These are phyloP conservation scores for Tokudaia tokunoshimensis DNA, from an alignment of 2,797 vertebrate species.

Conservation along the genomic window DNA sequence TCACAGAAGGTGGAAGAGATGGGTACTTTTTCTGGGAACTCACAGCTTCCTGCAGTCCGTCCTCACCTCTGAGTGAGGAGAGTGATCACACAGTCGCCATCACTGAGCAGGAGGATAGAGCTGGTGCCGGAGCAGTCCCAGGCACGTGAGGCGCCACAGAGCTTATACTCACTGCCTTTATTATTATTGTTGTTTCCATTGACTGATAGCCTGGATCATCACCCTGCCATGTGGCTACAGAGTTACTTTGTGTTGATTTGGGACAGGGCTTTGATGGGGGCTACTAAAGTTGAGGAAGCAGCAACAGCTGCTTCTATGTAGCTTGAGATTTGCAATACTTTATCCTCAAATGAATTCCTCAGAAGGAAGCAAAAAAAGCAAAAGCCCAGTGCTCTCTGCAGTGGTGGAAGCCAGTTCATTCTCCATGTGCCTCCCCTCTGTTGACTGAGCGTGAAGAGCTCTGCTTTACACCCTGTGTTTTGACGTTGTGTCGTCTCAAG, in stretches of 20 bases:
- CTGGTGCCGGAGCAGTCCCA: background rate
- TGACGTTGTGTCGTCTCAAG: background rate
- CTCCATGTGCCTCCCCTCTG: background rate
- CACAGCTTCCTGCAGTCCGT: background rate
- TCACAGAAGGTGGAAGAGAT: conserved; percentile 24
- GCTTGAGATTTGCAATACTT: conserved; percentile 28
- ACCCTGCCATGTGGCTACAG: conserved; percentile 11
- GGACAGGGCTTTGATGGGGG: conserved; percentile 7
- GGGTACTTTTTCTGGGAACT: background rate
- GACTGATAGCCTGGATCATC: background rate
- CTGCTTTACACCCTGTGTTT: background rate
- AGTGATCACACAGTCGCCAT: background rate
- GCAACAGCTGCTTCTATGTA: conserved; percentile 1
- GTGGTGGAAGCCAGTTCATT: background rate
- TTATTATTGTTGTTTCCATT: conserved; percentile 36
- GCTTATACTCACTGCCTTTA: conserved; percentile 7
- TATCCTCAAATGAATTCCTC: conserved; percentile 65
- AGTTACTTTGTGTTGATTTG: background rate
- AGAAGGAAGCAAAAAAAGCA: conserved; percentile 49
- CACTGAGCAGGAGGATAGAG: background rate
- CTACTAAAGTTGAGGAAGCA: conserved; percentile 35
- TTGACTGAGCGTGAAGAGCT: background rate
- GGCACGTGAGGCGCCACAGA: background rate
- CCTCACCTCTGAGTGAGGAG: background rate
- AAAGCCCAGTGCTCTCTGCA: background rate